Evolutionary conservation across 2,113 vertebrate genomes (phyloP).

Genomic region (Zapus hudsonius): DNA sequence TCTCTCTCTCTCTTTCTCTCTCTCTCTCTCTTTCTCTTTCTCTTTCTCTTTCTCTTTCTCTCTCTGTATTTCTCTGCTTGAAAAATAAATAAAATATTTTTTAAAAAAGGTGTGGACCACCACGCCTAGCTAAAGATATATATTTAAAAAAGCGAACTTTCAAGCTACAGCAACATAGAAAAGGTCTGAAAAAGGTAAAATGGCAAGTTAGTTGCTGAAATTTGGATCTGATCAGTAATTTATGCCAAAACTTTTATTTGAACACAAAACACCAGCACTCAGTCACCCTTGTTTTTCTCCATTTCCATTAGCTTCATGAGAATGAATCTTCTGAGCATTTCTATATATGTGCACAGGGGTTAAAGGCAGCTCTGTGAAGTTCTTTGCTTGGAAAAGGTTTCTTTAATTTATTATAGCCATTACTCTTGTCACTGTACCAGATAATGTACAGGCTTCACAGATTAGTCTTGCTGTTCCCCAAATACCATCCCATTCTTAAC

Average conservation of each 20-base stretch:
- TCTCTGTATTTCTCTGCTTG: too few relatives aligned
- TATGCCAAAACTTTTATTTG: slow-evolving; percentile 21
- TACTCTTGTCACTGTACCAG: background rate
- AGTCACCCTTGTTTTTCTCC: background rate
- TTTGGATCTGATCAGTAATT: background rate
- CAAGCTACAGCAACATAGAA: background rate
- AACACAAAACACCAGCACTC: background rate
- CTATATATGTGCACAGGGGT: background rate
- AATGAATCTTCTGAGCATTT: background rate
- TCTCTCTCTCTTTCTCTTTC: too few relatives aligned
- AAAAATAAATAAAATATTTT: too few relatives aligned
- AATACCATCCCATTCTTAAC: background rate
- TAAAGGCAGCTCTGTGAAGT: background rate
- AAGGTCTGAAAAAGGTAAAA: background rate
- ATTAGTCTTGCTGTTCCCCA: background rate
- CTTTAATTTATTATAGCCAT: background rate
- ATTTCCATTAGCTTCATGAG: background rate
- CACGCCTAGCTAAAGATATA: too few relatives aligned
- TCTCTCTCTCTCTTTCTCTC: too few relatives aligned
- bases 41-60: too few relatives aligned
- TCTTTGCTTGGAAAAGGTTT: slow-evolving; percentile 40
- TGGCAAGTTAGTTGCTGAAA: background rate
- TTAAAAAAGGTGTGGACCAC: too few relatives aligned
- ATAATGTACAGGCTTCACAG: background rate
- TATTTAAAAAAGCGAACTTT: background rate